phyloP scores from a whole-genome alignment of 2,888 invertebrate genomes.

The Dusona sp. region DNA sequence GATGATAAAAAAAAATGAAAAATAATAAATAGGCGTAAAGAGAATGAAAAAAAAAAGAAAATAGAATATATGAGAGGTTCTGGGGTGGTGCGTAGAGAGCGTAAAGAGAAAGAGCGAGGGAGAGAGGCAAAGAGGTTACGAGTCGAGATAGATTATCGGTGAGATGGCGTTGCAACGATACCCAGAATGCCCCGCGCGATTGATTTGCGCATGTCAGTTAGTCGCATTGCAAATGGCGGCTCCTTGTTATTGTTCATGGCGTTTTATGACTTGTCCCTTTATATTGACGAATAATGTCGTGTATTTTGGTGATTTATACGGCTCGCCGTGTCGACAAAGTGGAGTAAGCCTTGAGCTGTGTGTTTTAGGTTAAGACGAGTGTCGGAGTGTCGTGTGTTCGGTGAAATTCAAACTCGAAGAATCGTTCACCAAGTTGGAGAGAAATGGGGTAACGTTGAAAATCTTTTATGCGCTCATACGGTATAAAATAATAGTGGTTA shows the following conservation, averaged over 20 bases:
- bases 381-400: conserved; percentile 71
- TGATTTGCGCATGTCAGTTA: conserved; percentile 91
- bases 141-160: conserved; percentile 76
- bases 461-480: conserved; percentile 81
- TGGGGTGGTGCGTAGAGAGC: not conserved
- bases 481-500: conserved; percentile 76
- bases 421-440: conserved; percentile 82
- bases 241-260: conserved; percentile 99
- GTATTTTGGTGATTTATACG: conserved; percentile 80
- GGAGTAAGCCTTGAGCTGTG: conserved; percentile 78
- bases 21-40: not conserved
- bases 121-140: conserved; percentile 65
- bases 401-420: conserved; percentile 78
- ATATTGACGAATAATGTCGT: conserved; percentile 83
- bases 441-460: conserved; percentile 84
- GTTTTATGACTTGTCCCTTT: conserved; percentile 86
- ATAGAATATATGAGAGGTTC: not conserved
- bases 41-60: not conserved
- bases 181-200: conserved; percentile 84
- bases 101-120: conserved; percentile 24
- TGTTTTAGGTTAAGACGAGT: conserved; percentile 79
- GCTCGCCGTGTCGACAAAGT: conserved; percentile 80
- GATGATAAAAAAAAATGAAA: not conserved
- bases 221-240: conserved; percentile 98
- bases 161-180: conserved; percentile 82